Conservation (phyloP, 2,888 invertebrate species). For the Abrostola triplasia region DNA sequence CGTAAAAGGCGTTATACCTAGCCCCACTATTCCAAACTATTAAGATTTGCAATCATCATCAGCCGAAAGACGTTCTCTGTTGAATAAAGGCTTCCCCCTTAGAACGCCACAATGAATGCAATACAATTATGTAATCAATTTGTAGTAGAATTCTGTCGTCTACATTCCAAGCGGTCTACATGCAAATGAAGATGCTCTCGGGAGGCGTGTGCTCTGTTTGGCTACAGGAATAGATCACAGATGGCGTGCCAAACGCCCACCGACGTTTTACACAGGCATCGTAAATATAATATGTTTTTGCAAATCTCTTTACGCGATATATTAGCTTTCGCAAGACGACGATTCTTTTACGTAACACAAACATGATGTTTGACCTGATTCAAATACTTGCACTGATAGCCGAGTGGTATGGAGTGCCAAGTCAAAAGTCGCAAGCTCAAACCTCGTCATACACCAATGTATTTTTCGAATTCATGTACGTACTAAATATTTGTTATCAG, state of each 20-base stretch:
- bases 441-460: too few relatives aligned
- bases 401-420: too few relatives aligned
- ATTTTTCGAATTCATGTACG: too few relatives aligned
- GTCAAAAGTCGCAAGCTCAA: too few relatives aligned
- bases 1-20: too few relatives aligned
- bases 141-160: background rate
- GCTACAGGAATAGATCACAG: slow-evolving; percentile 40
- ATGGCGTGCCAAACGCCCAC: slow-evolving; percentile 49
- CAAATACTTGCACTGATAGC: too few relatives aligned
- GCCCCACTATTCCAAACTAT: background rate
- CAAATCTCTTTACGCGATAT: slow-evolving; percentile 20
- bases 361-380: background rate
- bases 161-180: background rate
- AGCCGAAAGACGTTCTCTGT: too few relatives aligned
- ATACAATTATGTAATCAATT: background rate
- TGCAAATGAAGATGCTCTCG: slow-evolving; percentile 19
- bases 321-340: background rate
- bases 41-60: background rate
- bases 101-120: too few relatives aligned
- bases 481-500: too few relatives aligned
- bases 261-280: slow-evolving; percentile 3
- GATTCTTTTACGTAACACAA: background rate
- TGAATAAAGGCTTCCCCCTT: too few relatives aligned
- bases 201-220: slow-evolving; percentile 41
- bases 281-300: slow-evolving; percentile 36